phyloP scores from a whole-genome alignment of 2,888 invertebrate genomes.

The Clunio marinus region DNA sequence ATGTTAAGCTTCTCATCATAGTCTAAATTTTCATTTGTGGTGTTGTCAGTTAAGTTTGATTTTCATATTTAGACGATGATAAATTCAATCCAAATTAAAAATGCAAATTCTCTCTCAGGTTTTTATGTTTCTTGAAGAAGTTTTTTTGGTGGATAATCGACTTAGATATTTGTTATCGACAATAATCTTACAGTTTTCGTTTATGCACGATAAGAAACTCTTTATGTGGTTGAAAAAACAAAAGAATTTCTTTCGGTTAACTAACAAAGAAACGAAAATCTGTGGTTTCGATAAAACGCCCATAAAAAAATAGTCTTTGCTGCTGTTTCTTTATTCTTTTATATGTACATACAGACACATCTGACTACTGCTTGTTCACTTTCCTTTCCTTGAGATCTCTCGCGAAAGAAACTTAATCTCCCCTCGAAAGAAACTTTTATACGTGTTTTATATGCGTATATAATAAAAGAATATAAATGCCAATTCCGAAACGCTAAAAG shows the following conservation, averaged over 20 bases:
- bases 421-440: neutral
- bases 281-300: constrained; percentile 13
- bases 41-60: too few species aligned
- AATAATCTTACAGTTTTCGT: neutral
- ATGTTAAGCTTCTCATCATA: constrained; percentile 33
- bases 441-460: constrained; percentile 23
- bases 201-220: neutral
- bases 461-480: constrained; percentile 27
- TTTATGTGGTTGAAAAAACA: too few species aligned
- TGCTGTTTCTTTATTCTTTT: too few species aligned
- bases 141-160: constrained; percentile 6
- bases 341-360: neutral
- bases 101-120: neutral
- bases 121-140: neutral
- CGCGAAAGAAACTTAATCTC: neutral
- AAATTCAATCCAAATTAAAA: neutral
- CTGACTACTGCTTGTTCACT: neutral
- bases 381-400: neutral
- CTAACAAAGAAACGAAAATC: neutral
- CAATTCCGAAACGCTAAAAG: constrained; percentile 39
- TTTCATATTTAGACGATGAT: neutral
- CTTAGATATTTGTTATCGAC: neutral
- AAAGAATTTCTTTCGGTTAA: neutral
- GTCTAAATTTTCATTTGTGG: neutral
- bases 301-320: constrained; percentile 13